Base-by-base conservation (phyloP, 2,113 vertebrate species). In the Rhinolophus sinicus region DNA sequence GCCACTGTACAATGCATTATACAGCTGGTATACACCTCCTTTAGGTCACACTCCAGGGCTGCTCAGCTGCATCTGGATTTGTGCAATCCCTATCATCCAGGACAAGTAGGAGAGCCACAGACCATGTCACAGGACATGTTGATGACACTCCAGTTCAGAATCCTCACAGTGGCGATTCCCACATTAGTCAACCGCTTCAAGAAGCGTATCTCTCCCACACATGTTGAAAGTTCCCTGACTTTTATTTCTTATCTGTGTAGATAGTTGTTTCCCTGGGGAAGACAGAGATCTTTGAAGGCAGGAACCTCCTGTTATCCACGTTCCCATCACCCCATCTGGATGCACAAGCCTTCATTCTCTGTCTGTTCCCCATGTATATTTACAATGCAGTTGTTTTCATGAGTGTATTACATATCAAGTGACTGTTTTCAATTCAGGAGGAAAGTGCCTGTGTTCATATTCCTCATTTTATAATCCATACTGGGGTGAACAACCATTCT, bases 131-230 rank as follows among this genome's bases (percentile, higher is more conserved):
- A 44, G 40, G 40, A 44, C 40, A 44, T 4, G 13, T 0, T 7
- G 6, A 10, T 50, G 47, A 40, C 3, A 33, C 14, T 62, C 14
- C n/a, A 44, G 7, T 21, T 26, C n/a, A 40, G 30, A 40, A 6
- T 2, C 9, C 50, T 75, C 58, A 22, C 6, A 28, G 14, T 56
- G 14, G 40, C 0, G 0, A 52, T 38, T 26, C 52, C 28, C 62
- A 47, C 1, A 8, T 24, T 10, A 28, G 1, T 56, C 6, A 14
- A 14, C 3, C 3, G 0, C 50, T 64, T 4, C 6, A 8, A 6
- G 26, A 33, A 28, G 28, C 2, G 0, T 14, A 8, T 72, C 19
- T 28, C 4, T 70, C 8, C 47, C 16, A 10, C 4, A 21, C 13
- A 3, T 58, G 5, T 30, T 88, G 24, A 33, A 6, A 6, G 0